Base-by-base conservation (phyloP, 2,888 invertebrate genomes). In the Ditula angustiorana region DNA sequence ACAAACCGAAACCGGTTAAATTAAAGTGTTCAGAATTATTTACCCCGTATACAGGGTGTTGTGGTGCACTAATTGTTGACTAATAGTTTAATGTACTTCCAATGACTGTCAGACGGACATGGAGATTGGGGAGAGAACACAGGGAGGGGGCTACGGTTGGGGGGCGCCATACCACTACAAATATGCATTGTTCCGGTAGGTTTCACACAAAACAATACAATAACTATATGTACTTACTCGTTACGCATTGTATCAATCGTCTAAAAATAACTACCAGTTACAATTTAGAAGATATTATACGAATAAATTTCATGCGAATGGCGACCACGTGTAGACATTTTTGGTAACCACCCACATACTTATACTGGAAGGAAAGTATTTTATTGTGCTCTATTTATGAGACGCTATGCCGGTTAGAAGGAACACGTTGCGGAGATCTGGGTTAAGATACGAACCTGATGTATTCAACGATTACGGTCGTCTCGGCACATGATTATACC, bases 61-160 rank as follows among this genome's bases (percentile, higher is more conserved):
- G 72, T 71, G 75, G 77, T 78, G 74, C 71, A 80, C 81, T 83
- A 85, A 84, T 79, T 85, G 81, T 84, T 86, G 84, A 81, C 86
- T 87, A 89, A 89, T 88, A 85, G 83, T 83, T 84, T 86, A 88
- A 88, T 88, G 86, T 83, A 87, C 85, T 86, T 79, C 80, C 83
- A 81, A 84, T 83, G 77, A 74, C 76, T 77, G 79, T 74, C 74
- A 69, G 81, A 74, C 75, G 70, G 77, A 77, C 78, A 78, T 75
- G 66, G 69, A 37, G 33, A 58, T 46, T 56, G 66, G 68, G 68
- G 66, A 65, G 61, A 60, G 47, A 37, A 23, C 37, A 53, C 53
- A 44, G 53, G 74, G 77, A 80, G 82, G 81, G 78, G 78, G 73
- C 68, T 71, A 67, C 69, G 49, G 64, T 49, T 56, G 62, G 64